These are phyloP conservation scores for Labroides dimidiatus DNA, from an alignment of 2,797 vertebrate species.

Conservation along the genomic window DNA sequence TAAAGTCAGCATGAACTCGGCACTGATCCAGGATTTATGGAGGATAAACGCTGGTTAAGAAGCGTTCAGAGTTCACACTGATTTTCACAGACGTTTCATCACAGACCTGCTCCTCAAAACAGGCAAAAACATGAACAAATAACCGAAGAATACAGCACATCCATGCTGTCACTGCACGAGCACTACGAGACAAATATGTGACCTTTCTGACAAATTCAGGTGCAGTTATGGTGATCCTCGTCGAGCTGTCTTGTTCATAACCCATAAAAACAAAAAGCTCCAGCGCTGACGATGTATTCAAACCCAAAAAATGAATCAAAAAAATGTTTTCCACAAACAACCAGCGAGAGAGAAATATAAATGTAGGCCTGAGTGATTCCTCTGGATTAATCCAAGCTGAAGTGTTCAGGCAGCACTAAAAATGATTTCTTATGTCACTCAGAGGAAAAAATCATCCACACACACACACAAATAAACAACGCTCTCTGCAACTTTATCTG, in stretches of 20 bases:
- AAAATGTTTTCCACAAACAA: too few species aligned
- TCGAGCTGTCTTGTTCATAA: too few species aligned
- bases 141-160: too few species aligned
- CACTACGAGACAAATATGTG: neutral
- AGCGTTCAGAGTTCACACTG: conserved; percentile 8
- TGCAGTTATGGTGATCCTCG: too few species aligned
- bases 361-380: neutral
- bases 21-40: conserved; percentile 12
- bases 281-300: too few species aligned
- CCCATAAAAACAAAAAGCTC: too few species aligned
- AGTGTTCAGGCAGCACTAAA: neutral
- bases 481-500: too few species aligned
- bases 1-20: neutral
- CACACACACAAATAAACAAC: neutral
- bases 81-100: neutral
- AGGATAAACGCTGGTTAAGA: conserved; percentile 18
- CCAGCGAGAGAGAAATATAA: neutral
- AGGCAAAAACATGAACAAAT: neutral
- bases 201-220: too few species aligned
- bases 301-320: too few species aligned
- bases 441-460: too few species aligned
- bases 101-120: neutral
- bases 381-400: neutral
- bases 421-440: neutral
- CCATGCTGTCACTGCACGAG: neutral